phyloP scores from a whole-genome alignment of 1,140 invertebrate genomes.

The Sminthurinus signatus region DNA sequence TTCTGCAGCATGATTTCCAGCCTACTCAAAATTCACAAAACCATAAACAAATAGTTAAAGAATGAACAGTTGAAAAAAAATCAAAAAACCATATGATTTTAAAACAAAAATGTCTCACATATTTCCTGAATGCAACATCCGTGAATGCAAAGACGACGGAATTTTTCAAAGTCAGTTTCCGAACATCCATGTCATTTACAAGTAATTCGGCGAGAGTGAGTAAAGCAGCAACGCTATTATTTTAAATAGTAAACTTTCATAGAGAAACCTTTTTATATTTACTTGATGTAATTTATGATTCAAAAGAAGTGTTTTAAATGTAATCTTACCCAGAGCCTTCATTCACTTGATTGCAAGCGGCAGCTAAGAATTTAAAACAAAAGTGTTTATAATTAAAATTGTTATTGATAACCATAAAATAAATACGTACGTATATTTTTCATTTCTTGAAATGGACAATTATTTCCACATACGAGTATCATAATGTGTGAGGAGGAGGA shows the following conservation, averaged over 20 bases:
- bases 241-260: too few relatives aligned
- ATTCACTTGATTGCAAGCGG: not conserved
- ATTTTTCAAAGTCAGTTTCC: not conserved
- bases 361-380: not conserved
- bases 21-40: slow-evolving; percentile 1
- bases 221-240: slow-evolving; percentile 18
- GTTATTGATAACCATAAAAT: not conserved
- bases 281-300: too few relatives aligned
- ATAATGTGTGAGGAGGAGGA: slow-evolving; percentile 28
- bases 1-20: not conserved
- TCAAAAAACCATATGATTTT: not conserved
- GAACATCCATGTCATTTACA: not conserved
- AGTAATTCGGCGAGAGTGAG: slow-evolving; percentile 12
- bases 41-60: too few relatives aligned
- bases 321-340: slow-evolving; percentile 34
- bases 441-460: not conserved
- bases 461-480: slow-evolving; percentile 22
- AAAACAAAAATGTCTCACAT: slow-evolving; percentile 4
- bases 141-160: slow-evolving; percentile 27
- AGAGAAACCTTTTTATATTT: too few relatives aligned
- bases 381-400: not conserved
- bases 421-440: not conserved
- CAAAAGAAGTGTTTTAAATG: too few relatives aligned
- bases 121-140: slow-evolving; percentile 22
- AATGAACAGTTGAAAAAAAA: too few relatives aligned